A percentile compares a stretch with the other conserved stretches of the same genome.
Conservation (phyloP, 2,888 invertebrate genomes). For the Pterostichus madidus region DNA sequence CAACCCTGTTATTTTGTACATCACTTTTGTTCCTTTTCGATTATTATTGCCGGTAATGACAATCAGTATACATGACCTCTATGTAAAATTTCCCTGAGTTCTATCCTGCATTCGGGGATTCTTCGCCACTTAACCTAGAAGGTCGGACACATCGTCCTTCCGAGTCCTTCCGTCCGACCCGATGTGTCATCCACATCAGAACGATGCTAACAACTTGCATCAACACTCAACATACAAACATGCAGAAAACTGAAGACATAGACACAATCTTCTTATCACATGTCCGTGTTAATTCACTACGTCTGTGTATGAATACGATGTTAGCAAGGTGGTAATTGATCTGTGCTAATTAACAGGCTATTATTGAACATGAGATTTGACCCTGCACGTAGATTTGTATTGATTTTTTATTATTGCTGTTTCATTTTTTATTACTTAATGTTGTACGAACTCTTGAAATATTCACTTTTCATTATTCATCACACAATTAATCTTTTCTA, state of each 20-base stretch:
- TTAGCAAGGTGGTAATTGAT: conserved; percentile 22
- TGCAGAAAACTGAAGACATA: background rate
- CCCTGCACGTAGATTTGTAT: conserved; percentile 10
- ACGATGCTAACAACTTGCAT: conserved; percentile 7
- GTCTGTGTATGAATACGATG: background rate
- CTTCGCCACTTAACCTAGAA: background rate
- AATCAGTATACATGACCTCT: no score
- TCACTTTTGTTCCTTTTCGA: no score
- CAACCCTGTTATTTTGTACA: no score
- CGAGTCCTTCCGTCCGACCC: background rate
- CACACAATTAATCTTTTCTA: no score
- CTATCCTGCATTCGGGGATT: no score
- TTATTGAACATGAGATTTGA: conserved; percentile 24
- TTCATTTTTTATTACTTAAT: no score
- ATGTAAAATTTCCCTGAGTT: no score
- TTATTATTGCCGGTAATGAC: no score
- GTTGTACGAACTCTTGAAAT: no score
- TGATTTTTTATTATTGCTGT: no score
- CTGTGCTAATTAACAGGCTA: conserved; percentile 8
- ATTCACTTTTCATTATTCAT: no score
- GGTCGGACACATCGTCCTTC: conserved; percentile 24
- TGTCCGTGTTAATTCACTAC: background rate
- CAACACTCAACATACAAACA: background rate
- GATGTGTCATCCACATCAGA: conserved; percentile 37
- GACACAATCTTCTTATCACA: conserved; percentile 1